Conservation (phyloP, 1,140 invertebrate genomes). For the Melitaea cinxia region DNA sequence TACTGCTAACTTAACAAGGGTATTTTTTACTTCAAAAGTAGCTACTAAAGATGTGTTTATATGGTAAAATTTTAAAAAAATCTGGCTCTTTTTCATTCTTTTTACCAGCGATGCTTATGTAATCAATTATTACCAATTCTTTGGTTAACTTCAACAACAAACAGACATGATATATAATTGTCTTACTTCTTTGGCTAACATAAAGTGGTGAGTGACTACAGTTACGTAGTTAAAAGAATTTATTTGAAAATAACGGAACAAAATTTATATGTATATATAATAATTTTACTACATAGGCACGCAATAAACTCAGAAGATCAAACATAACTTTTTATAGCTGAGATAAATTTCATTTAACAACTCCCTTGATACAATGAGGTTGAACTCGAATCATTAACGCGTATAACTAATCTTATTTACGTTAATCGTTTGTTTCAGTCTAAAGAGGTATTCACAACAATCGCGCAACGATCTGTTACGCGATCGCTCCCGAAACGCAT, state of each 20-base stretch:
- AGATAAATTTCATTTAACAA: slow-evolving; percentile 19
- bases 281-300: slow-evolving; percentile 4
- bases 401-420: slow-evolving; percentile 42
- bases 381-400: slow-evolving; percentile 31
- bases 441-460: slow-evolving; percentile 37
- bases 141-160: no score
- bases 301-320: neutral
- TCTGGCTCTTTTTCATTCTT: no score
- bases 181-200: no score
- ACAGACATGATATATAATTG: no score
- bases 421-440: slow-evolving; percentile 35
- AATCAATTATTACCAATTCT: no score
- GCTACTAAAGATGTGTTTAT: no score
- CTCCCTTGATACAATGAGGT: neutral
- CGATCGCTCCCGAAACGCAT: slow-evolving; percentile 47
- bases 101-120: no score
- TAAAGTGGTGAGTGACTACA: no score
- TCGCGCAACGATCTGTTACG: slow-evolving; percentile 48
- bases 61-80: no score
- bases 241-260: neutral
- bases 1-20: no score
- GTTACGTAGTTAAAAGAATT: neutral
- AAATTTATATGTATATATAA: neutral
- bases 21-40: no score
- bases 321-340: neutral